These are phyloP conservation scores for Malthinus flaveolus DNA, from an alignment of 2,888 invertebrate genomes.

Conservation along the genomic window DNA sequence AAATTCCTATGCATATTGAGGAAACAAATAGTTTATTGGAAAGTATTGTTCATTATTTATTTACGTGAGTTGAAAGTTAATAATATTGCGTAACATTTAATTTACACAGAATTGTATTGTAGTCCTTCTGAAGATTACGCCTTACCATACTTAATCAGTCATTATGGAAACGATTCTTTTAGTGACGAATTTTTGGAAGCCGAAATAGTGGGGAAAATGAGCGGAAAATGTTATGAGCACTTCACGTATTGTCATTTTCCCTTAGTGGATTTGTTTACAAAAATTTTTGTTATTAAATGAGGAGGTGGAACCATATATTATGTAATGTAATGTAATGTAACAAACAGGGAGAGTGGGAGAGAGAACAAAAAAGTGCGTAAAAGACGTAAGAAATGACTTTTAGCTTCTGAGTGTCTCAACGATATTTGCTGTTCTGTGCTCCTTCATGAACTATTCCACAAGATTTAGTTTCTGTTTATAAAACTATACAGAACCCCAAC, in stretches of 20 bases:
- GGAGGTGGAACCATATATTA: background rate
- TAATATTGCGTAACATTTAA: background rate
- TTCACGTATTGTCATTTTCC: conserved; percentile 16
- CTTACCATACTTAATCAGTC: background rate
- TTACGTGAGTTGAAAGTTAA: conserved; percentile 42
- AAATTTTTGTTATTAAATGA: conserved; percentile 9
- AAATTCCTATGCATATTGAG: conserved; percentile 45
- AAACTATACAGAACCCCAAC: too few species aligned
- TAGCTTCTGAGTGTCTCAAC: too few species aligned
- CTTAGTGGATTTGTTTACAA: conserved; percentile 21
- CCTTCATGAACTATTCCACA: too few species aligned
- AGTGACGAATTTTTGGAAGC: conserved; percentile 13
- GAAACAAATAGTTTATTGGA: conserved; percentile 52
- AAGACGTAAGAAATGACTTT: too few species aligned
- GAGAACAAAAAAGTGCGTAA: too few species aligned
- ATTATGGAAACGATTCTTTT: background rate
- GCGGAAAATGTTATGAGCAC: conserved; percentile 12
- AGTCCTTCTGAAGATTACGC: conserved; percentile 22
- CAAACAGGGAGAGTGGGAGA: too few species aligned
- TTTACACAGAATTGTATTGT: background rate
- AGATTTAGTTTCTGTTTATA: too few species aligned
- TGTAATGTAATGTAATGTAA: too few species aligned
- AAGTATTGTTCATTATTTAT: conserved; percentile 49
- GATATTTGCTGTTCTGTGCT: too few species aligned
- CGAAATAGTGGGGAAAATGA: conserved; percentile 12